Conservation (phyloP, 2,797 vertebrate species). For the Furcifer pardalis region DNA sequence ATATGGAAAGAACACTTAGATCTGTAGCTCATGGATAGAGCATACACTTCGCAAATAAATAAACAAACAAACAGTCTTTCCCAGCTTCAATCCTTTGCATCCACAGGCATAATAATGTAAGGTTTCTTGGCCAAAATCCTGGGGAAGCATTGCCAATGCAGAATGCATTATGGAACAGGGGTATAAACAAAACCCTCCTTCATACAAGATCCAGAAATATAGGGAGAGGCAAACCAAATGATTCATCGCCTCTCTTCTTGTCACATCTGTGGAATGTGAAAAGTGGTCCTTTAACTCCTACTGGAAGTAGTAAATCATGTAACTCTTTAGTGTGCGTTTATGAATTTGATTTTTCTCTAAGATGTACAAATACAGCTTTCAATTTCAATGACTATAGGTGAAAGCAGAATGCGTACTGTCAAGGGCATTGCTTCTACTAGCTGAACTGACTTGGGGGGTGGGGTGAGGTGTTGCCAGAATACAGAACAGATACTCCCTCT, state of each 20-base stretch:
- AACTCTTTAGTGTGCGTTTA: conserved; percentile 12
- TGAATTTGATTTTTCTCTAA: conserved; percentile 34
- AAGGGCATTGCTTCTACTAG: conserved; percentile 41
- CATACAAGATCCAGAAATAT: conserved; percentile 1
- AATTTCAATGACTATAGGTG: conserved; percentile 48
- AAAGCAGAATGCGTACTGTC: conserved; percentile 47
- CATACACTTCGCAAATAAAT: background rate
- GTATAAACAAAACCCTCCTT: background rate
- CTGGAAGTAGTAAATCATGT: background rate
- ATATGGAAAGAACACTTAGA: background rate
- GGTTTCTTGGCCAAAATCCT: background rate
- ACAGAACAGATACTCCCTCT: background rate
- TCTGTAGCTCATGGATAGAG: background rate
- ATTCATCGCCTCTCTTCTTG: conserved; percentile 4
- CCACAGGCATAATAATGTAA: background rate
- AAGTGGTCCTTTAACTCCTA: conserved; percentile 44
- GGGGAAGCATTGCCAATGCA: background rate
- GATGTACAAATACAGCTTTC: conserved; percentile 39
- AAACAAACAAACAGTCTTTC: too few species aligned
- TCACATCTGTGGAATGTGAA: conserved; percentile 2
- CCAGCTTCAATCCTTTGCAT: background rate
- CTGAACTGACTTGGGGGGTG: background rate
- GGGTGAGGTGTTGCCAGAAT: background rate
- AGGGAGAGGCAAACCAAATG: conserved; percentile 35
- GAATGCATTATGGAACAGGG: too few species aligned